Percentiles rank a stretch among this genome's conserved stretches.
phyloP scores from a whole-genome alignment of 2,797 vertebrate species.

The Thalassophryne amazonica region DNA sequence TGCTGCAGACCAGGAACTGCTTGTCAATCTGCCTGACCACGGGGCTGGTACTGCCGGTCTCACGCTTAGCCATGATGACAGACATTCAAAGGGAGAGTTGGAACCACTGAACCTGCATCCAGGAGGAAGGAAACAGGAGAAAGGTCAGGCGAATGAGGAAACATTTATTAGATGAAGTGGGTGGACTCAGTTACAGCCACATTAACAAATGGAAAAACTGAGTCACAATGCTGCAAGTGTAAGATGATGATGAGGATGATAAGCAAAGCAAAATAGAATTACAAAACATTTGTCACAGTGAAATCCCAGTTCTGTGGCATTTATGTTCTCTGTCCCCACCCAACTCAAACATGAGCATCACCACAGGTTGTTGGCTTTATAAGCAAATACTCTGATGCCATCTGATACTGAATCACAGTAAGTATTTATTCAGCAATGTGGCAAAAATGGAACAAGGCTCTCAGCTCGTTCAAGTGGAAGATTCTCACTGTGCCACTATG shows the following conservation, averaged over 20 bases:
- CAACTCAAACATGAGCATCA: not conserved
- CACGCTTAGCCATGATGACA: conserved; percentile 84
- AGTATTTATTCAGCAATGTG: too few relatives aligned
- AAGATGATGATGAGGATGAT: not conserved
- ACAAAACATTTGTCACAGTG: conserved; percentile 7
- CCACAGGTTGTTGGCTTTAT: conserved; percentile 29
- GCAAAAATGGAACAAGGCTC: too few relatives aligned
- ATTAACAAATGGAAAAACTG: conserved; percentile 40
- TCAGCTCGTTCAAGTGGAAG: too few relatives aligned
- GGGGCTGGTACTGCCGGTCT: conserved; percentile 86
- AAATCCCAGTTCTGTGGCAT: conserved; percentile 4
- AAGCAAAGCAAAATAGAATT: not conserved
- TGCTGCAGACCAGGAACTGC: conserved; percentile 95
- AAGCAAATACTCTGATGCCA: conserved; percentile 18
- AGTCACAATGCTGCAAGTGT: conserved; percentile 28
- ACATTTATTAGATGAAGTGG: conserved; percentile 13
- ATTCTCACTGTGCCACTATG: too few relatives aligned
- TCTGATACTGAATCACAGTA: too few relatives aligned
- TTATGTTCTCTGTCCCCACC: not conserved
- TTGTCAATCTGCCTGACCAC: conserved; percentile 94
- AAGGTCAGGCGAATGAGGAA: conserved; percentile 36
- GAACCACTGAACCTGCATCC: conserved; percentile 57
- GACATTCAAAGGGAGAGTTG: conserved; percentile 67
- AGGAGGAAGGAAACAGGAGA: conserved; percentile 12
- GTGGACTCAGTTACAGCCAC: not conserved